Evolutionary conservation across 2,113 vertebrate genomes (phyloP).

Genomic region (Coracopsis vasa): DNA sequence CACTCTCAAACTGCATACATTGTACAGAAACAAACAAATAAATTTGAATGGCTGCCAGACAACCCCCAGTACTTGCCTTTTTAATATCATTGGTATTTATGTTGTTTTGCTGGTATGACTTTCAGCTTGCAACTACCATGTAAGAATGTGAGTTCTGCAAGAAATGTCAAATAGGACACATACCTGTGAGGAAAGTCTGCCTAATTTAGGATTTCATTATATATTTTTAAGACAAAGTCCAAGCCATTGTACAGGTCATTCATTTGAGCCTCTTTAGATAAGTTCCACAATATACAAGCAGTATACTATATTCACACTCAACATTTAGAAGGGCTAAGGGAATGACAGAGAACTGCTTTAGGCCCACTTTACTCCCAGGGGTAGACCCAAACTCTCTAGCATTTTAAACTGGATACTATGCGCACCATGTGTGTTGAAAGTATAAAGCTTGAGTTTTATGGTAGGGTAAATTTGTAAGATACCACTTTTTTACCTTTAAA

Average conservation of each 20-base stretch:
- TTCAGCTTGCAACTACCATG: neutral
- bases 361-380: neutral
- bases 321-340: fast-evolving
- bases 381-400: neutral
- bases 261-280: neutral
- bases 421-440: neutral
- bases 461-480: neutral
- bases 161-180: neutral
- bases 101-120: neutral
- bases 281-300: fast-evolving
- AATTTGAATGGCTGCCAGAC: neutral
- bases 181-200: neutral
- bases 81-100: neutral
- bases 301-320: neutral
- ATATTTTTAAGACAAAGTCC: neutral
- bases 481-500: neutral
- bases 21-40: neutral
- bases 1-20: neutral
- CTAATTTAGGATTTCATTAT: neutral
- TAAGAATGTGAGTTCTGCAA: neutral
- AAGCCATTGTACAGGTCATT: neutral
- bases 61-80: neutral
- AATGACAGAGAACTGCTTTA: neutral
- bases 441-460: neutral
- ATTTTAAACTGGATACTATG: neutral